Evolutionary conservation across 2,888 invertebrate species (phyloP), one percentile per base, ranked within the genome.

Genomic region (Dicranocentrus wangi): DNA sequence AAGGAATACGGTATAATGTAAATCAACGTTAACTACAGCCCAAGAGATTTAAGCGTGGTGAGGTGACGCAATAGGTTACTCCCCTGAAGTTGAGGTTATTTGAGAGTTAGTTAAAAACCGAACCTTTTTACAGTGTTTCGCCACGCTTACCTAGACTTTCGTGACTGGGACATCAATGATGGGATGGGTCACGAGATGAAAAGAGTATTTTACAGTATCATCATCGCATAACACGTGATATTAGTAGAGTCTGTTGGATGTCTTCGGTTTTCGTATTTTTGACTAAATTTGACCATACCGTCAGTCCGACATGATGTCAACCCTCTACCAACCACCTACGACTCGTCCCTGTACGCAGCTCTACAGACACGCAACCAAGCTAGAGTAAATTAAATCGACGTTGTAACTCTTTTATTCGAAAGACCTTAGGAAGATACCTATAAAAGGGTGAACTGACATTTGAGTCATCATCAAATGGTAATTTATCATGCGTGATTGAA

Each of bases 401-500:
- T n/a, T 51, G 17, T 13, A n/a, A 5, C 3, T 8, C n/a, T 13
- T 51, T 13, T 51, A n/a, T 51, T 13, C n/a, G 13, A 51, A 13
- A 51, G n/a, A 51, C 39, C 39, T n/a, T n/a, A n/a, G n/a, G n/a
- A n/a, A n/a, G n/a, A n/a, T n/a, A n/a, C n/a, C n/a, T n/a, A n/a
- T n/a, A n/a, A n/a, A n/a, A n/a, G n/a, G n/a, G n/a, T n/a, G 21
- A 61, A 61, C 32, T 65, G 53, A 73, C 51, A 65, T 73, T 73
- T 65, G 25, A 68, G 75, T 47, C 55, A 55, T 76, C 66, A 76
- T 68, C 66, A 58, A 21, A 3, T 42, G 15, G 68, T 76, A 42
- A 78, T 78, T 78, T 61, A 70, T 78, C 70, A 78, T 69, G 70
- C 63, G 27, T 65, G 61, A 70, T 55, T 55, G n/a, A 19, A 21